Base-by-base conservation (phyloP, 23 tunicate genomes). In the Phallusia fumigata region DNA sequence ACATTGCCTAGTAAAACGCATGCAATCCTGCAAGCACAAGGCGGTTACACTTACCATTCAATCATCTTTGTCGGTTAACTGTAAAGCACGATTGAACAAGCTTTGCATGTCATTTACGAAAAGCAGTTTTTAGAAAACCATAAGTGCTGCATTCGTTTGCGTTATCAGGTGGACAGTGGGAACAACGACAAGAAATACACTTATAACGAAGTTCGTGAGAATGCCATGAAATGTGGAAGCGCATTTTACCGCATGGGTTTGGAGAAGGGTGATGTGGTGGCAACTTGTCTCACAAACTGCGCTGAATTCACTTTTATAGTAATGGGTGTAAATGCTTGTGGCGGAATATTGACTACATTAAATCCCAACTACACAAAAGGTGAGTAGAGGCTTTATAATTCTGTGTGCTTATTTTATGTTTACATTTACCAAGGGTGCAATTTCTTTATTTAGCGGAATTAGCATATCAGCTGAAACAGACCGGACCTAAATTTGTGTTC, bases 261-360 rank as follows among this genome's bases (percentile, higher is more conserved):
- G 80, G 0, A 34, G 33, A 83, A 83, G 33, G 86, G 86, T 21
- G 86, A 83, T 45, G 65, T 83, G 30, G 86, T 83, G 26, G 86
- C 80, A 44, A 83, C 80, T 21, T 83, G 86, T 79, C 52, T 79
- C 35, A 45, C 86, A 24, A 83, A 83, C 69, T 36, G 80, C 28
- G 69, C 86, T 8, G 80, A 83, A 83, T 83, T 74, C 64, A 19
- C 49, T 31, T 73, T 83, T 19, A 79, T 83, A 35, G 49, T 83
- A 0, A 47, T 83, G 32, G 86, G 80, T 0, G 86, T 73, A 10
- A 65, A 79, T 74, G 86, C 86, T 5, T 83, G 86, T 33, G 86
- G 86, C 16, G 86, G 80, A 18, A 52, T 65, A 13, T 28, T 83
- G 3, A 83, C 86, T 40, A 83, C 86, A 13, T 74, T 72, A 64